Evolutionary conservation across 2,888 invertebrate species (phyloP).

Genomic region (Heliconius sara): DNA sequence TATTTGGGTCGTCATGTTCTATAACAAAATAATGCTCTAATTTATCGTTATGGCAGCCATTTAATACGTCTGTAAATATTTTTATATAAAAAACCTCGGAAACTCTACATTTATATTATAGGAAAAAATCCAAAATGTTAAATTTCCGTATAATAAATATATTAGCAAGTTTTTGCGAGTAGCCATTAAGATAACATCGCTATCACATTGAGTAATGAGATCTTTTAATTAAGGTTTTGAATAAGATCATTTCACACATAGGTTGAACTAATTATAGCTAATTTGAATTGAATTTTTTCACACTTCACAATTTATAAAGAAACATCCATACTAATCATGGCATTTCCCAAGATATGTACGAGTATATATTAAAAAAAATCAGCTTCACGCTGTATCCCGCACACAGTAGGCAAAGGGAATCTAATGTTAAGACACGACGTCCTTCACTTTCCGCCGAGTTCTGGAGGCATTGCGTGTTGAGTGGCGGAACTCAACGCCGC

Average conservation of each 20-base stretch:
- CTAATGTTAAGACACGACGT: too few species aligned
- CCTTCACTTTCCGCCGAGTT: too few species aligned
- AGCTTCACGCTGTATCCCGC: too few species aligned
- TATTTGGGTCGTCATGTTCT: too few species aligned
- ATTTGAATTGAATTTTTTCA: slow-evolving; percentile 8
- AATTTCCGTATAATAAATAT: slow-evolving; percentile 11
- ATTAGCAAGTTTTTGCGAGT: slow-evolving; percentile 19
- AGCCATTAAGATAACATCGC: slow-evolving; percentile 22
- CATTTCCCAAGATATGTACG: background rate
- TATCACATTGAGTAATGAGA: slow-evolving; percentile 16
- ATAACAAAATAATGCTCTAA: too few species aligned
- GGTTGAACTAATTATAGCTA: slow-evolving; percentile 11
- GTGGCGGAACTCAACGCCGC: too few species aligned
- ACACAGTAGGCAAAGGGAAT: too few species aligned
- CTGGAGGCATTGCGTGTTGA: too few species aligned
- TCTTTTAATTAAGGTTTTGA: slow-evolving; percentile 30
- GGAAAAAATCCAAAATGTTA: background rate
- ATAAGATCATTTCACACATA: background rate
- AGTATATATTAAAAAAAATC: too few species aligned
- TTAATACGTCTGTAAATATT: background rate
- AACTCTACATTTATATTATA: background rate
- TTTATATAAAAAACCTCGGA: background rate
- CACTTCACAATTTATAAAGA: background rate
- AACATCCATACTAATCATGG: background rate
- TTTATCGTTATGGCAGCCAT: too few species aligned